Evolutionary conservation across 2,797 vertebrate species (phyloP).

Genomic region (Pangasius djambal): DNA sequence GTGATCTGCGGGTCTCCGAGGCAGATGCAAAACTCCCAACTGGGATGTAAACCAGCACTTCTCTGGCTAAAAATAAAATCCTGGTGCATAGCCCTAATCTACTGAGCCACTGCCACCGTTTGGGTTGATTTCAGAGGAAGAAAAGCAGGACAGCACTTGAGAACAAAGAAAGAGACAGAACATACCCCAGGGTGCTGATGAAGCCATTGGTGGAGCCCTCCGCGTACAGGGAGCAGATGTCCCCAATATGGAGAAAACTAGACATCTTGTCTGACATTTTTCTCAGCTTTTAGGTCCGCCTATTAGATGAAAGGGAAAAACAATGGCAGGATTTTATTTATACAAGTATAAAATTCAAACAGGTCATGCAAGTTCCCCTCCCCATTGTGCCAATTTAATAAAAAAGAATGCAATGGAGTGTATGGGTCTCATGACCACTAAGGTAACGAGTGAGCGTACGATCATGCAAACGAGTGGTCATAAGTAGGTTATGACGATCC

Average conservation of each 20-base stretch:
- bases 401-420: neutral
- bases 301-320: constrained; percentile 60
- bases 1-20: neutral
- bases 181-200: constrained; percentile 99
- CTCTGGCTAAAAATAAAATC: neutral
- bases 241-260: constrained; percentile 98
- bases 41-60: constrained; percentile 8
- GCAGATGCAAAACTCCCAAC: neutral
- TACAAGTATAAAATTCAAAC: no score
- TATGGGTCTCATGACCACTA: neutral
- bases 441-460: neutral
- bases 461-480: neutral
- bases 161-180: constrained; percentile 36
- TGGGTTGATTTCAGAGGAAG: constrained; percentile 11
- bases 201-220: constrained; percentile 98
- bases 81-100: constrained; percentile 11
- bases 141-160: constrained; percentile 20
- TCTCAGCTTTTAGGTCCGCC: constrained; percentile 69
- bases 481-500: constrained; percentile 46
- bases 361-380: neutral
- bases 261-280: constrained; percentile 99
- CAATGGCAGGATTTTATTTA: neutral
- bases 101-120: constrained; percentile 26
- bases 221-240: constrained; percentile 97
- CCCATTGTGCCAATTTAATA: neutral